Conservation (phyloP, 2,888 invertebrate species). For the Drosophila meridiana region DNA sequence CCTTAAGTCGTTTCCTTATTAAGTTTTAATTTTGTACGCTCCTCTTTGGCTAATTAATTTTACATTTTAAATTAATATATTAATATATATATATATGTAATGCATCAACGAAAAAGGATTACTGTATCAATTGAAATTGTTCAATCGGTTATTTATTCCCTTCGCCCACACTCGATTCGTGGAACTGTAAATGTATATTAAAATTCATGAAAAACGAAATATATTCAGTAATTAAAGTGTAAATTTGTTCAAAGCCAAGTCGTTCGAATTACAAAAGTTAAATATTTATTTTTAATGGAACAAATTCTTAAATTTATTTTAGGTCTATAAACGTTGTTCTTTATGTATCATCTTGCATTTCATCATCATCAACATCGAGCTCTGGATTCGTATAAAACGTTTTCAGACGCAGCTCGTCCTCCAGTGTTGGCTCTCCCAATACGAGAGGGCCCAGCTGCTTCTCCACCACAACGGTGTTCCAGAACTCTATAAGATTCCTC, state of each 20-base stretch:
- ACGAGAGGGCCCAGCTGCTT: constrained; percentile 79
- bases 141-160: constrained; percentile 38
- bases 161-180: constrained; percentile 33
- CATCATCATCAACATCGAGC: constrained; percentile 10
- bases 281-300: constrained; percentile 1
- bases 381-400: constrained; percentile 65
- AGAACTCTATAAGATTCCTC: constrained; percentile 72
- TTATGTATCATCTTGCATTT: constrained; percentile 7
- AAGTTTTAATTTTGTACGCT: constrained; percentile 30
- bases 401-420: constrained; percentile 71
- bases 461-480: constrained; percentile 75
- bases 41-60: constrained; percentile 11
- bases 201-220: constrained; percentile 50
- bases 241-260: background rate
- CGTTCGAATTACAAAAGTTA: background rate
- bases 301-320: background rate
- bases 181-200: constrained; percentile 66
- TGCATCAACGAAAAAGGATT: constrained; percentile 24
- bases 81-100: constrained; percentile 18
- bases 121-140: constrained; percentile 10
- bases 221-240: constrained; percentile 24
- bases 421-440: constrained; percentile 68
- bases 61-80: constrained; percentile 24
- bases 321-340: background rate
- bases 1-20: constrained; percentile 49